A percentile compares a stretch with the other conserved stretches of the same genome.
These are phyloP conservation scores for Pseudopipra pipra DNA, from an alignment of 2,113 vertebrate species.

Conservation along the genomic window DNA sequence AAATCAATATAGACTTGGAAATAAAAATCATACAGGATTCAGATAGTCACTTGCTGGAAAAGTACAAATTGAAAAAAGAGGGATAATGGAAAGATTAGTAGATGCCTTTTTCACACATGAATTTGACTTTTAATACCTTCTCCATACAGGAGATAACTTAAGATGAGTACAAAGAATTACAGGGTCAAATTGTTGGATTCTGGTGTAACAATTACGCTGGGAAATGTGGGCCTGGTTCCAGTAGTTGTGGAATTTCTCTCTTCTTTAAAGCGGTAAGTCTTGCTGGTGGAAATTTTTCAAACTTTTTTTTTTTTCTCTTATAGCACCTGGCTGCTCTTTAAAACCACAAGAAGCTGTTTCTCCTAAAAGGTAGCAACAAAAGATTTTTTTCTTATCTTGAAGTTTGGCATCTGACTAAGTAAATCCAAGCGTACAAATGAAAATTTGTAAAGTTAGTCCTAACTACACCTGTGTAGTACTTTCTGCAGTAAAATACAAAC, in stretches of 20 bases:
- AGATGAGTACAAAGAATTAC: neutral
- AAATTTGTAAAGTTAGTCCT: neutral
- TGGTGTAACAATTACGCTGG: neutral
- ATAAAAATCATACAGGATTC: neutral
- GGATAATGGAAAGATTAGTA: neutral
- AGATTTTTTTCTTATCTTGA: neutral
- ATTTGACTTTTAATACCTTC: neutral
- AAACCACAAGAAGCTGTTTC: slow-evolving; percentile 56
- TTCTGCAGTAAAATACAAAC: neutral
- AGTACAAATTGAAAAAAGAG: neutral
- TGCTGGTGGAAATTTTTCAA: neutral
- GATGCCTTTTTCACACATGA: neutral
- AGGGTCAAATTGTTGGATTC: neutral
- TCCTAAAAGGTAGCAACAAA: slow-evolving; percentile 54
- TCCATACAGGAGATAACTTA: neutral
- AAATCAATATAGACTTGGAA: neutral
- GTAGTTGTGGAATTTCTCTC: neutral
- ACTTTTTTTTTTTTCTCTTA: neutral
- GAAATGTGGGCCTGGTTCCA: neutral
- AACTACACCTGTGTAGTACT: neutral
- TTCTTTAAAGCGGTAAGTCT: neutral
- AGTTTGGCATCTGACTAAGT: neutral
- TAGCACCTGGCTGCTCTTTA: slow-evolving; percentile 40
- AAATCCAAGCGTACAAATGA: neutral
- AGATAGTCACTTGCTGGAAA: neutral